A percentile compares a stretch with the other conserved stretches of the same genome.
Evolutionary conservation across 2,113 vertebrate genomes (phyloP).

Genomic region (Carlito syrichta): DNA sequence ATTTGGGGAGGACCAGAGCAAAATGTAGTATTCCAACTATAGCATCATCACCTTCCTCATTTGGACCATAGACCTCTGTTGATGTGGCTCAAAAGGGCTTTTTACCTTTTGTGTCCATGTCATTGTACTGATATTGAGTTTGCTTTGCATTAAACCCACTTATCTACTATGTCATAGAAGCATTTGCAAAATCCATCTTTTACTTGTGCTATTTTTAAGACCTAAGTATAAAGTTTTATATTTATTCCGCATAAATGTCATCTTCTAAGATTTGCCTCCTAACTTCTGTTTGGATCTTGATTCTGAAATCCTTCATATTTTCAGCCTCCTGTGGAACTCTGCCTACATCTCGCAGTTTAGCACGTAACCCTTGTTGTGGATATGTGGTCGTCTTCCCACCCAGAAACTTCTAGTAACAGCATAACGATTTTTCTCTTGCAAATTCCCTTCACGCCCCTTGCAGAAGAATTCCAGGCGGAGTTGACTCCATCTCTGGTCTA

Average conservation of each 20-base stretch:
- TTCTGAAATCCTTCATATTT: constrained; percentile 13
- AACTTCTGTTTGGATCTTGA: neutral
- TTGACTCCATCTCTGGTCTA: neutral
- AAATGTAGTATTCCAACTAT: neutral
- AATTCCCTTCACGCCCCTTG: neutral
- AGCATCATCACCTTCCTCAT: neutral
- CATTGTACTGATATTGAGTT: neutral
- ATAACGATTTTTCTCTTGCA: neutral
- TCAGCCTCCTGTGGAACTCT: neutral
- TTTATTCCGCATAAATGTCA: constrained; percentile 56
- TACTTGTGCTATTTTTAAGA: constrained; percentile 21
- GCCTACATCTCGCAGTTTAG: neutral
- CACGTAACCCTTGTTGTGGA: neutral
- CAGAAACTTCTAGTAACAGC: neutral
- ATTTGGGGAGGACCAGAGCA: neutral
- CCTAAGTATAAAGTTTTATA: constrained; percentile 50
- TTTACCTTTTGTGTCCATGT: neutral
- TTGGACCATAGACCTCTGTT: neutral
- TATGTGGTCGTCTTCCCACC: neutral
- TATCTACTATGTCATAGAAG: neutral
- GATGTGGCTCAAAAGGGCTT: neutral
- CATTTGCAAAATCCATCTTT: neutral
- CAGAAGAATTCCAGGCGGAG: neutral
- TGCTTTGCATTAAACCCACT: neutral
- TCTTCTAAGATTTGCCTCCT: constrained; percentile 31